Percentiles rank a stretch among this genome's conserved stretches.
These are phyloP conservation scores for Exocentrus adspersus DNA, from an alignment of 2,888 invertebrate genomes.

Conservation along the genomic window DNA sequence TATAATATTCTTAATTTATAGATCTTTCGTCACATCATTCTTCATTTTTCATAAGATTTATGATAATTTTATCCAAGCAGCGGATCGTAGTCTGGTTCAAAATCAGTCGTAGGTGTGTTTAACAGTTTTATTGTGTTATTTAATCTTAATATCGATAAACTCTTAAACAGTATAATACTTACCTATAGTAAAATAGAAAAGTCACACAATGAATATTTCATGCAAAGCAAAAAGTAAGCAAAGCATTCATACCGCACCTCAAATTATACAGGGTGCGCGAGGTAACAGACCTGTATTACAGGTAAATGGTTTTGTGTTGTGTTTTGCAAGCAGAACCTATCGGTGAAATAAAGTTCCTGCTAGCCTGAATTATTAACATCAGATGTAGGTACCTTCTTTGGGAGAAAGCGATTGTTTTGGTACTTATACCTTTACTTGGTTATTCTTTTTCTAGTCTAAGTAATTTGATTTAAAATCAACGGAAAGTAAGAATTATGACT, in stretches of 20 bases:
- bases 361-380: too few species aligned
- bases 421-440: too few species aligned
- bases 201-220: conserved; percentile 14
- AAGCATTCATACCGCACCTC: background rate
- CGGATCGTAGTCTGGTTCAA: background rate
- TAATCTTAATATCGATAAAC: conserved; percentile 3
- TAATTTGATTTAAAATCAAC: too few species aligned
- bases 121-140: conserved; percentile 2
- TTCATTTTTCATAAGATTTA: background rate
- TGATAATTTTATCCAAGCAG: background rate
- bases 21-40: background rate
- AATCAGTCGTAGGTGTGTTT: background rate
- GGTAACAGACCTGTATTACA: too few species aligned
- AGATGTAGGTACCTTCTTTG: too few species aligned
- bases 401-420: too few species aligned
- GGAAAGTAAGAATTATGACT: too few species aligned
- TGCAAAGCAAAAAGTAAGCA: conserved; percentile 12
- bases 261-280: background rate
- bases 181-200: conserved; percentile 6
- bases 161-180: background rate
- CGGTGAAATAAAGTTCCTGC: too few species aligned
- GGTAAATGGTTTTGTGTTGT: too few species aligned
- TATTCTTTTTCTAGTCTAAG: too few species aligned
- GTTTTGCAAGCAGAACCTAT: too few species aligned
- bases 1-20: background rate